phyloP scores from a whole-genome alignment of 1,140 invertebrate species.

The Nylanderia fulva region DNA sequence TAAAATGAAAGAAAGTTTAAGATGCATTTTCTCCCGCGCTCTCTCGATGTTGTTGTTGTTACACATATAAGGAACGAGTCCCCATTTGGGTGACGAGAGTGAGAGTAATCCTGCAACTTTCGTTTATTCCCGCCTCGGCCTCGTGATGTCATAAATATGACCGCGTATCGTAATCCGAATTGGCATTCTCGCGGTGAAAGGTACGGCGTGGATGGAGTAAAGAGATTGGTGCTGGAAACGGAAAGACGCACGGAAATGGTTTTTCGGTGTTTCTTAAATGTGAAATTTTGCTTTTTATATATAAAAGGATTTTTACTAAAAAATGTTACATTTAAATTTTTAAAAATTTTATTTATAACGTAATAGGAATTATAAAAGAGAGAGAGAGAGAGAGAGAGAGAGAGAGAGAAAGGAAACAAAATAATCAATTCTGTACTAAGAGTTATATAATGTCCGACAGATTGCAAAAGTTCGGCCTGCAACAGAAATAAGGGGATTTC shows the following conservation, averaged over 20 bases:
- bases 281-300: constrained; percentile 6
- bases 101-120: constrained; percentile 82
- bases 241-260: neutral
- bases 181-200: constrained; percentile 75
- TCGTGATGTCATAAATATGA: constrained; percentile 82
- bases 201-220: constrained; percentile 65
- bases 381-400: constrained; percentile 20
- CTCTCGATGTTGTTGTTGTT: constrained; percentile 30
- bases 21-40: constrained; percentile 10
- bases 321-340: neutral
- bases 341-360: neutral
- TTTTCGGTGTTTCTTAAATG: neutral
- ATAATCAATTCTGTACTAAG: constrained; percentile 11
- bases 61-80: constrained; percentile 74
- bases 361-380: neutral
- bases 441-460: constrained; percentile 23
- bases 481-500: constrained; percentile 41
- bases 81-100: constrained; percentile 75
- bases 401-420: constrained; percentile 3
- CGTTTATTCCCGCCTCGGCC: constrained; percentile 78
- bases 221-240: constrained; percentile 55
- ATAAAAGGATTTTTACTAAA: too few relatives aligned
- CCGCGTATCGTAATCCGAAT: constrained; percentile 78
- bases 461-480: constrained; percentile 1
- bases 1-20: constrained; percentile 7